Evolutionary conservation across 2,888 invertebrate species (phyloP).

Genomic region (Seira ritae): DNA sequence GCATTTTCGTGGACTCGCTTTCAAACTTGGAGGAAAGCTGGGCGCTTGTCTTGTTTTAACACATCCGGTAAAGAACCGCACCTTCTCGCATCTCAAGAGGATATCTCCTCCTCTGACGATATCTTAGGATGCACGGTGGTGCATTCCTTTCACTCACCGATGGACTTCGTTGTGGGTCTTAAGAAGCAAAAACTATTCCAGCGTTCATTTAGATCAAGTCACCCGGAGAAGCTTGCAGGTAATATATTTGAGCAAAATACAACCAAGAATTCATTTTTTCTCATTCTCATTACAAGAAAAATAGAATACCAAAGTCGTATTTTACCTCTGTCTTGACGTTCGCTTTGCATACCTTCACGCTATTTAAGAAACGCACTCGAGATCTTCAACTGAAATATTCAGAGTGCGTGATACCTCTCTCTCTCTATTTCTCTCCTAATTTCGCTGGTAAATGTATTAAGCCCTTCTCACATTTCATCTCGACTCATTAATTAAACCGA

Average conservation of each 20-base stretch:
- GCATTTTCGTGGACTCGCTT: constrained; percentile 59
- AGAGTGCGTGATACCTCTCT: too few species aligned
- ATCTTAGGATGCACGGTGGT: neutral
- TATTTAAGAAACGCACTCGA: too few species aligned
- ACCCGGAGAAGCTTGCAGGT: neutral
- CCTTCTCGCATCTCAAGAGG: constrained; percentile 43
- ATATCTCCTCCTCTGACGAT: neutral
- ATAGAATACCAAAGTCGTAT: too few species aligned
- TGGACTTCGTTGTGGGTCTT: neutral
- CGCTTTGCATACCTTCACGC: too few species aligned
- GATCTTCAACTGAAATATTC: too few species aligned
- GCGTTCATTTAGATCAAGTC: neutral
- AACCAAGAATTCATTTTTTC: too few species aligned
- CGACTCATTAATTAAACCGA: too few species aligned
- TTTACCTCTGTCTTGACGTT: too few species aligned
- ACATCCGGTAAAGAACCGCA: constrained; percentile 41
- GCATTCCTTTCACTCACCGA: neutral
- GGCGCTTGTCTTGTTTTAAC: constrained; percentile 11
- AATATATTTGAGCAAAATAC: neutral
- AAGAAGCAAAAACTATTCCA: neutral
- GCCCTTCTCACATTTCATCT: too few species aligned
- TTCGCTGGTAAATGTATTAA: too few species aligned
- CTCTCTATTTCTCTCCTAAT: too few species aligned
- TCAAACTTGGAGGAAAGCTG: neutral
- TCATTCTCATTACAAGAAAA: too few species aligned